Evolutionary conservation across 30 jellyfish, hydroid and myxozoan species (phyloP), one percentile per base, ranked within the genome.

Genomic region (Catostylus mosaicus): DNA sequence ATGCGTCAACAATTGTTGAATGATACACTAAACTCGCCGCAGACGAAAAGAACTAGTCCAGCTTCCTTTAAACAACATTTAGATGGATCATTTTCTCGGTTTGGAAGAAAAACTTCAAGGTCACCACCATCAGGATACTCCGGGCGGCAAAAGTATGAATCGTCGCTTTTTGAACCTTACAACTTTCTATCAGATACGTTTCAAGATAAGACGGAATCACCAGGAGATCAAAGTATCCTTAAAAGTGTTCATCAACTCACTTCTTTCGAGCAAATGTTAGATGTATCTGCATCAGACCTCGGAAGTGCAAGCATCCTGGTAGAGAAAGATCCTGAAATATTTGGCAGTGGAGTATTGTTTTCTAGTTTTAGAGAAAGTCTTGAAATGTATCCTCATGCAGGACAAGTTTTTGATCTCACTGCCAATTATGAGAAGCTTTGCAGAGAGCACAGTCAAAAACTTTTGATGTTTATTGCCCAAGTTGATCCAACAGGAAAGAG

Each of bases 401-500:
- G 94, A 29, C 96, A 91, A 67, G 94, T 85, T 38, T 91, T 91
- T 84, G 96, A 91, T 37, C 84, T 84, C 9, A 71, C 75, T 72
- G 96, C 84, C 37, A 87, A 68, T 32, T 91, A 84, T 73, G 98
- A 91, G 34, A 85, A 86, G 84, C 31, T 78, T 38, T 91, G 98
- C 83, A 48, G 95, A 34, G 87, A 63, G 34, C 87, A 91, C 52
- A 85, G 85, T 40, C 77, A 78, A 40, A 67, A 81, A 29, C 70
- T 91, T 27, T 45, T 78, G 26, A 87, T 16, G 6, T 80, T 71
- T 40, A 67, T 91, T 32, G 48, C 70, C 68, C 91, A 91, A 52
- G 88, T 85, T 29, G 96, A 91, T 45, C 98, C 98, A 27, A 52
- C 94, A 9, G 74, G 98, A 51, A 80, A 56, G 59, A 84, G 98